phyloP scores from a whole-genome alignment of 1,140 invertebrate genomes.

The Ostrea edulis region DNA sequence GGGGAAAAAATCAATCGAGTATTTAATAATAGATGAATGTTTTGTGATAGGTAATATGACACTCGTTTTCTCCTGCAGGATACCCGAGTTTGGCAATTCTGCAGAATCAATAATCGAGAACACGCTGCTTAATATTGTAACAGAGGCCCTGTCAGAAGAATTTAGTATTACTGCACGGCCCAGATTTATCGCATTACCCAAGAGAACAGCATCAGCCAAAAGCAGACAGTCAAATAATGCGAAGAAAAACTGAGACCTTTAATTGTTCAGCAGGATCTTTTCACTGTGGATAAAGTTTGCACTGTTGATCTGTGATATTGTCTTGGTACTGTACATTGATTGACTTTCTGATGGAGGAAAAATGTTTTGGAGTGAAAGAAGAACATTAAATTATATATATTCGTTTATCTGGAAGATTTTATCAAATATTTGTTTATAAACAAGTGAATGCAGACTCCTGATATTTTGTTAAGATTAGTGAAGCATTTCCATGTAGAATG shows the following conservation, averaged over 20 bases:
- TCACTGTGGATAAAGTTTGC: not conserved
- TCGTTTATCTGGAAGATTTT: not conserved
- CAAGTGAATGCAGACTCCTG: not conserved
- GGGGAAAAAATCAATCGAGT: not conserved
- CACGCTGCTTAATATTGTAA: constrained; percentile 76
- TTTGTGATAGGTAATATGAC: not conserved
- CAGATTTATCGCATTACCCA: constrained; percentile 77
- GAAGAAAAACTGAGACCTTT: not conserved
- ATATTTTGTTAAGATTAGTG: not conserved
- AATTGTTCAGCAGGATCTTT: not conserved
- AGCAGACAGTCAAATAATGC: constrained; percentile 35
- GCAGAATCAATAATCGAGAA: constrained; percentile 77
- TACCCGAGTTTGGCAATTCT: constrained; percentile 73
- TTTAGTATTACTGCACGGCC: constrained; percentile 78
- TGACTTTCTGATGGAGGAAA: not conserved
- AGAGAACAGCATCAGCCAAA: constrained; percentile 62
- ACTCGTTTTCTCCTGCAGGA: constrained; percentile 64
- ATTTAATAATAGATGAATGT: not conserved
- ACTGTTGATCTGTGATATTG: not conserved
- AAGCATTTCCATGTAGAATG: not conserved
- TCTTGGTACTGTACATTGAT: not conserved
- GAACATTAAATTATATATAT: not conserved
- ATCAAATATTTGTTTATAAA: not conserved
- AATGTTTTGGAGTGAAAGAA: constrained; percentile 47
- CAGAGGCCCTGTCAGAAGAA: constrained; percentile 76